phyloP scores from a whole-genome alignment of 2,888 invertebrate species.

The Calliphora vomitoria region DNA sequence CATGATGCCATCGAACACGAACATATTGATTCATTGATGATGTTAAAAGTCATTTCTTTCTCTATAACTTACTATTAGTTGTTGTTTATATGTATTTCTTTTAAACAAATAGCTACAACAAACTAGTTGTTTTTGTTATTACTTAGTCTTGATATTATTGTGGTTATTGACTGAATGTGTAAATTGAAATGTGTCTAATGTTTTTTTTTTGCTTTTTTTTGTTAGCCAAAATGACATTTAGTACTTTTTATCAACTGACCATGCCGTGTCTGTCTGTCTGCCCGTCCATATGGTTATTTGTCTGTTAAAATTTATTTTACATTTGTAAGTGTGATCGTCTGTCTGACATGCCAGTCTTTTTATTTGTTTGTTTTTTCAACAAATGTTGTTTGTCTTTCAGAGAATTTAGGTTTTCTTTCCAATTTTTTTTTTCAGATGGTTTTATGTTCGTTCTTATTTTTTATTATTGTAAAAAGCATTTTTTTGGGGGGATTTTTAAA shows the following conservation, averaged over 20 bases:
- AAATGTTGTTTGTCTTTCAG: slow-evolving; percentile 59
- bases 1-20: slow-evolving; percentile 19
- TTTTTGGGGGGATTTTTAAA: slow-evolving; percentile 12
- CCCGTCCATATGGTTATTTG: background rate
- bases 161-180: slow-evolving; percentile 50
- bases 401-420: slow-evolving; percentile 50
- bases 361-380: slow-evolving; percentile 27
- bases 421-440: background rate
- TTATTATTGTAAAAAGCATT: background rate
- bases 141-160: slow-evolving; percentile 35
- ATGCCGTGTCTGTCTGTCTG: background rate
- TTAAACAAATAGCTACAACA: background rate
- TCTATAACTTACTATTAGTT: background rate
- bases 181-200: slow-evolving; percentile 63
- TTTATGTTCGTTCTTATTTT: slow-evolving; percentile 14
- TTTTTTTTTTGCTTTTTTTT: slow-evolving; percentile 12
- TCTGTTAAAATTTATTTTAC: slow-evolving; percentile 15
- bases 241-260: slow-evolving; percentile 40
- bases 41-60: slow-evolving; percentile 32
- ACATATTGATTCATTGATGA: slow-evolving; percentile 63
- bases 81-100: background rate
- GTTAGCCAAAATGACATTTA: slow-evolving; percentile 59
- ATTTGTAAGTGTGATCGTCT: slow-evolving; percentile 31
- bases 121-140: slow-evolving; percentile 4
- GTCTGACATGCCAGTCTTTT: background rate